A percentile compares a stretch with the other conserved stretches of the same genome.
Evolutionary conservation across 2,888 invertebrate genomes (phyloP).

Genomic region (Drosophila phalerata): DNA sequence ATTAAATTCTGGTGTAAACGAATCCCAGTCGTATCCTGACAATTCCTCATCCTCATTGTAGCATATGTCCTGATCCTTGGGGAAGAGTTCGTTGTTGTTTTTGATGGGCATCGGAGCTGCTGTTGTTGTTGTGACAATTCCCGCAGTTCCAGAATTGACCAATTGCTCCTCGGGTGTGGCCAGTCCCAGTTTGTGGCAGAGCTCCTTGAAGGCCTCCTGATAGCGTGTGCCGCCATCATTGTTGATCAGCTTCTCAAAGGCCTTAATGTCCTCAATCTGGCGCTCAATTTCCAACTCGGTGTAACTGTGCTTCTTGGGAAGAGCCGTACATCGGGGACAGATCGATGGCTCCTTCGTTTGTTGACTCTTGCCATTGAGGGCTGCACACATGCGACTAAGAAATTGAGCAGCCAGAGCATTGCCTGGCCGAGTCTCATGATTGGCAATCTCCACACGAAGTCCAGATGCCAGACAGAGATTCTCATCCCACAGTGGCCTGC

Average conservation of each 20-base stretch:
- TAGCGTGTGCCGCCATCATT: slow-evolving; percentile 37
- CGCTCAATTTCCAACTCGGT: slow-evolving; percentile 67
- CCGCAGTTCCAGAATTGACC: neutral
- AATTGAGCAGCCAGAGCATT: slow-evolving; percentile 35
- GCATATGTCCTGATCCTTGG: neutral
- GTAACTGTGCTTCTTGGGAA: slow-evolving; percentile 30
- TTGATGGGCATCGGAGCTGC: neutral
- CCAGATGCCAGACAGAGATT: slow-evolving; percentile 31
- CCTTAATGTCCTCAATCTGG: slow-evolving; percentile 67
- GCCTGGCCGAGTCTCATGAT: neutral
- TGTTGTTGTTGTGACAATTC: neutral
- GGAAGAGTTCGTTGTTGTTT: neutral
- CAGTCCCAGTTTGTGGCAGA: slow-evolving; percentile 64
- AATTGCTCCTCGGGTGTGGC: slow-evolving; percentile 19
- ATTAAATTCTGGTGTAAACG: slow-evolving; percentile 7
- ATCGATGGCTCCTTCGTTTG: slow-evolving; percentile 14
- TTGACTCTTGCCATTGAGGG: slow-evolving; percentile 32
- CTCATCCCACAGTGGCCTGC: slow-evolving; percentile 11
- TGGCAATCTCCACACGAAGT: slow-evolving; percentile 22
- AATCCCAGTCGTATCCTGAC: slow-evolving; percentile 25
- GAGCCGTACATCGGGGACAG: slow-evolving; percentile 46
- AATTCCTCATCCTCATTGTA: slow-evolving; percentile 13
- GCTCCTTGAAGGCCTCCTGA: slow-evolving; percentile 62
- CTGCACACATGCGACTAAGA: slow-evolving; percentile 36
- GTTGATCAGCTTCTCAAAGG: slow-evolving; percentile 32